Evolutionary conservation across 2,797 vertebrate species (phyloP).

Genomic region (Trachops cirrhosus): DNA sequence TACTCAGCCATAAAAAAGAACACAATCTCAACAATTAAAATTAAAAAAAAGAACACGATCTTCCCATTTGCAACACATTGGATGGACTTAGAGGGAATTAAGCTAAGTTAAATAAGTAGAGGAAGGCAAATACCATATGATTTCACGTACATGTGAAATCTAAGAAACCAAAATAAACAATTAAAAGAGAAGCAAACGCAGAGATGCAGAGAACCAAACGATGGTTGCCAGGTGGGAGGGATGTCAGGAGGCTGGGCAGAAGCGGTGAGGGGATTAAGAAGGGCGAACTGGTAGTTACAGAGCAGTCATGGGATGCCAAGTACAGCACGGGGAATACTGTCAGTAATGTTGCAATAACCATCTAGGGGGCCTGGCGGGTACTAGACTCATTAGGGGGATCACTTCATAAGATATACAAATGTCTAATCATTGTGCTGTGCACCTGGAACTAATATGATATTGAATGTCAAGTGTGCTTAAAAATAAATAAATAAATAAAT

Average conservation of each 20-base stretch:
- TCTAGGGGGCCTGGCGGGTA: not conserved
- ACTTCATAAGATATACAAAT: not conserved
- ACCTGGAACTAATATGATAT: not conserved
- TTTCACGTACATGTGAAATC: not conserved
- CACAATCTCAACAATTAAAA: too few relatives aligned
- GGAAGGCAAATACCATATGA: not conserved
- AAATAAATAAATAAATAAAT: not conserved
- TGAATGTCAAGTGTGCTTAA: not conserved
- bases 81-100: not conserved
- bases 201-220: too few relatives aligned
- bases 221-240: not conserved
- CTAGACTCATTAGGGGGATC: not conserved
- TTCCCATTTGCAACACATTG: not conserved
- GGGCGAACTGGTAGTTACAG: not conserved
- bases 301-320: not conserved
- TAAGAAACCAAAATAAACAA: not conserved
- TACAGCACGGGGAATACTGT: too few relatives aligned
- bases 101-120: not conserved
- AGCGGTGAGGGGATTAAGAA: not conserved
- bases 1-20: not conserved
- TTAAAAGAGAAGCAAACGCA: not conserved
- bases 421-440: not conserved
- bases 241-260: not conserved
- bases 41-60: not conserved
- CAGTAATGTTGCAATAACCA: not conserved